phyloP scores from a whole-genome alignment of 2,113 vertebrate genomes.

The Sceloporus tristichus region DNA sequence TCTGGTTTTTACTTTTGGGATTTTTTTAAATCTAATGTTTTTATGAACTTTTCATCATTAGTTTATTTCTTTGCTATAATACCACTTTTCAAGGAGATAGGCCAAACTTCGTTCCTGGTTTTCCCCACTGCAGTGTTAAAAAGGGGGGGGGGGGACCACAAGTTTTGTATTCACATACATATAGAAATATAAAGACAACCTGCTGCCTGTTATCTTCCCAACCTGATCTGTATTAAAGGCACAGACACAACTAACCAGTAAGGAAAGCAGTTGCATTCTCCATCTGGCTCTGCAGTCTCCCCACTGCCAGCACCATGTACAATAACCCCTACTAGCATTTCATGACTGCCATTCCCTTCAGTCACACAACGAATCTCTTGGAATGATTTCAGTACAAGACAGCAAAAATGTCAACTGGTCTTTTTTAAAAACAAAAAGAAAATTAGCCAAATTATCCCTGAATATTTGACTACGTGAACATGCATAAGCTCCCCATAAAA shows the following conservation, averaged over 20 bases:
- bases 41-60: not conserved
- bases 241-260: not conserved
- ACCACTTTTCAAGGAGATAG: not conserved
- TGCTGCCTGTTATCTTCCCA: not conserved
- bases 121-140: not conserved
- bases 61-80: not conserved
- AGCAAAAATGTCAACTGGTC: constrained; percentile 57
- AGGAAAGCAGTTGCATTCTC: not conserved
- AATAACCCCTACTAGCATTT: constrained; percentile 48
- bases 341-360: constrained; percentile 27
- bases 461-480: constrained; percentile 71
- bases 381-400: constrained; percentile 54
- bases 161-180: not conserved
- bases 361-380: constrained; percentile 26
- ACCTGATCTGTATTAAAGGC: not conserved
- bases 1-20: not conserved
- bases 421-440: constrained; percentile 60
- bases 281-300: not conserved
- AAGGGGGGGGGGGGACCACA: not conserved
- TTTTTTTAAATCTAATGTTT: not conserved
- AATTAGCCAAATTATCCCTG: constrained; percentile 68
- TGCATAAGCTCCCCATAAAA: constrained; percentile 72
- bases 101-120: not conserved
- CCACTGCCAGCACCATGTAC: not conserved
- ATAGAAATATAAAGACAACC: not conserved